These are phyloP conservation scores for Oryzias javanicus DNA, from an alignment of 2,113 vertebrate genomes.

Conservation along the genomic window DNA sequence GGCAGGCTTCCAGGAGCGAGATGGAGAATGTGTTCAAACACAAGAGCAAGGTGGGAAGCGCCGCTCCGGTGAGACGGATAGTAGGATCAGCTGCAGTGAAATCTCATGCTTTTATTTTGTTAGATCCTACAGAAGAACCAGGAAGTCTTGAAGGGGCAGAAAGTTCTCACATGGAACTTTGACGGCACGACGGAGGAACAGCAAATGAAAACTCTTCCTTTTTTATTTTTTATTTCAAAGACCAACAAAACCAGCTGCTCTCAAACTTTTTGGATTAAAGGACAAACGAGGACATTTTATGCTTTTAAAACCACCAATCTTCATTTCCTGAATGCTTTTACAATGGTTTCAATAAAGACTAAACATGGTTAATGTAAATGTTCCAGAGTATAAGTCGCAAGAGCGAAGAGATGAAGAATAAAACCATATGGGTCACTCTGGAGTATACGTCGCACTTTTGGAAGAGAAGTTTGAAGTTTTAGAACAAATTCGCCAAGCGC, in stretches of 20 bases:
- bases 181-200: constrained; percentile 30
- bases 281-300: constrained; percentile 32
- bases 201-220: not conserved
- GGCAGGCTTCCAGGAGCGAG: constrained; percentile 78
- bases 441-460: no score
- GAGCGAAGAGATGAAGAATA: no score
- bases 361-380: constrained; percentile 27
- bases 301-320: constrained; percentile 30
- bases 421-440: no score
- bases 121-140: constrained; percentile 43
- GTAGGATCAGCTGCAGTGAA: no score
- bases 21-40: constrained; percentile 76
- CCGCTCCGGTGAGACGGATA: not conserved
- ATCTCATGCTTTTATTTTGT: not conserved
- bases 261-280: constrained; percentile 24
- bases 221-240: constrained; percentile 24
- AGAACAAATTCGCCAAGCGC: no score
- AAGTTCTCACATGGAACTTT: constrained; percentile 63
- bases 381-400: no score
- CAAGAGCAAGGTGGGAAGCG: constrained; percentile 65
- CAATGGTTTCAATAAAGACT: constrained; percentile 56
- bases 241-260: constrained; percentile 22
- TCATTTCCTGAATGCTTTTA: constrained; percentile 54
- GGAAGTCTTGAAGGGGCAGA: constrained; percentile 10
- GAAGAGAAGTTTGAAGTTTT: no score